phyloP scores from a whole-genome alignment of 2,113 vertebrate species.

The Pterophyllum scalare region DNA sequence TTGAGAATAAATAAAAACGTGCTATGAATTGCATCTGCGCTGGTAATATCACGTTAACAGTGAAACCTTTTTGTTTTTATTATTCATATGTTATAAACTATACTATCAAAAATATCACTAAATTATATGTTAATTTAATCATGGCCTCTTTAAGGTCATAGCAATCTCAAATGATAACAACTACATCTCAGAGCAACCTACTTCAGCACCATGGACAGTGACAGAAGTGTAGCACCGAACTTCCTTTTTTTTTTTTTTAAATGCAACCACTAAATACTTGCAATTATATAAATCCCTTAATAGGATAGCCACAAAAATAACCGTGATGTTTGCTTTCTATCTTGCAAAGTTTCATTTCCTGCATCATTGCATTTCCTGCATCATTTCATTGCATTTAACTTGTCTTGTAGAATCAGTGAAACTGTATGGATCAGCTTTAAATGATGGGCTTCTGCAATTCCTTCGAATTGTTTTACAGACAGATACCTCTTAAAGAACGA shows the following conservation, averaged over 20 bases:
- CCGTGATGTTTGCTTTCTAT: background rate
- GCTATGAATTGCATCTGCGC: background rate
- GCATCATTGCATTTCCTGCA: no score
- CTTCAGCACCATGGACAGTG: constrained; percentile 62
- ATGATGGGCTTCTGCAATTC: no score
- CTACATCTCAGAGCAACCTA: background rate
- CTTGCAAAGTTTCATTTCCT: background rate
- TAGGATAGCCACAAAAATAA: background rate
- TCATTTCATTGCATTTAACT: no score
- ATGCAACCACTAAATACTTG: background rate
- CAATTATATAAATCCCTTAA: background rate
- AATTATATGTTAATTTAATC: background rate
- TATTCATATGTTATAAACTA: background rate
- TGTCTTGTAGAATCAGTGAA: no score
- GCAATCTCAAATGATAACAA: background rate
- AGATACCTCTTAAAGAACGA: no score
- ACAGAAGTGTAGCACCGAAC: background rate
- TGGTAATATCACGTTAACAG: background rate
- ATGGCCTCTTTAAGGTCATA: background rate
- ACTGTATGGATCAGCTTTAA: no score
- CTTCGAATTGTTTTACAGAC: no score
- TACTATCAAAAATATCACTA: background rate
- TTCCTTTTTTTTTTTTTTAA: background rate
- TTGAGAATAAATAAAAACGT: background rate
- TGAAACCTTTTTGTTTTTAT: background rate